Percentiles rank a stretch among this genome's conserved stretches.
Evolutionary conservation across 2,797 vertebrate species (phyloP).

Genomic region (Catharus ustulatus): DNA sequence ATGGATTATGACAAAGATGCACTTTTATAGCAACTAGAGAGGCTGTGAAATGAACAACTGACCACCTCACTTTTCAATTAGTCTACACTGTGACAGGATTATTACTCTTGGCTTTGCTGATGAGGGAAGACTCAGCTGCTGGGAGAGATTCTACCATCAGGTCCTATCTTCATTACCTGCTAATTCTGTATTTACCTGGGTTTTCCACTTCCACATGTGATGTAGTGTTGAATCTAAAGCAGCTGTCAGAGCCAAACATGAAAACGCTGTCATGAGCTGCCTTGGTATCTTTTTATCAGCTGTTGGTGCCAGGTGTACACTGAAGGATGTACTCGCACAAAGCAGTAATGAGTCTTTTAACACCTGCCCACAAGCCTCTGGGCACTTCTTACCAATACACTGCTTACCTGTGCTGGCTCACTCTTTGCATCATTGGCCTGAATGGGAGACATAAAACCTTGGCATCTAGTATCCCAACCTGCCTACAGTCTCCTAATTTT

Average conservation of each 20-base stretch:
- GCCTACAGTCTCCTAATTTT: background rate
- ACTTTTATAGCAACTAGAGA: background rate
- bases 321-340: background rate
- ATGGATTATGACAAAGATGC: background rate
- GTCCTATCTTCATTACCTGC: background rate
- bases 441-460: background rate
- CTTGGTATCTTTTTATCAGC: background rate
- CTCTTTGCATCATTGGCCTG: background rate
- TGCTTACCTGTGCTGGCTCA: background rate
- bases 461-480: background rate
- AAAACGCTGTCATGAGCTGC: background rate
- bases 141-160: background rate
- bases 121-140: background rate
- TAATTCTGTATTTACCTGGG: background rate
- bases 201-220: background rate
- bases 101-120: background rate
- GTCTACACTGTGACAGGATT: background rate
- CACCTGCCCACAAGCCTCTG: background rate
- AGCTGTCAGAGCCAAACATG: background rate
- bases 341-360: background rate
- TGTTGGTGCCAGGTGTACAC: background rate
- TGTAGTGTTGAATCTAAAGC: background rate
- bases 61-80: constrained; percentile 12
- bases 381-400: background rate
- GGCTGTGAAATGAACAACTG: constrained; percentile 3